Evolutionary conservation across 1,140 invertebrate genomes (phyloP), one percentile per base, ranked within the genome.

Genomic region (Papilio aristodemus): DNA sequence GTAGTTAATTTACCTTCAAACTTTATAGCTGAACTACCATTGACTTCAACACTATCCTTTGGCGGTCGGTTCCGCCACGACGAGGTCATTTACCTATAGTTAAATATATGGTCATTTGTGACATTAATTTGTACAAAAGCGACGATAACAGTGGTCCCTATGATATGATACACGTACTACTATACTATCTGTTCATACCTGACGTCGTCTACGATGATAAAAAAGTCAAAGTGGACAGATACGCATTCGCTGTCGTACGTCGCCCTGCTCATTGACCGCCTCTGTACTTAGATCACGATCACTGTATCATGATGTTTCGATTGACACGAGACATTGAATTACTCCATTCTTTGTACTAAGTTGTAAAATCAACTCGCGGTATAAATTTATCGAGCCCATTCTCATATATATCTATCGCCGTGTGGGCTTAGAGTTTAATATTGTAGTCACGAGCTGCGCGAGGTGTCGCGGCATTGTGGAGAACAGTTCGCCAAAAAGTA

Each of bases 1-100:
- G 46, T 54, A 46, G 46, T 54, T 25, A 25, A 54, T 54, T 54
- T 6, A 54, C 46, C 46, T 54, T 54, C 46, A 54, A 54, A 54
- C 46, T 54, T 54, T 54, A 54, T 54, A 25, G 46, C 46, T 54
- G 19, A 13, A 11, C 46, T 54, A 54, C n/a, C 46, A 54, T 54
- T 54, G 46, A 54, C 17, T 54, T 54, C 19, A 19, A 54, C 46
- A 54, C 17, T 22, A 54, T 22, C 46, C 46, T 54, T 11, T 54
- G 19, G 19, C 19, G 46, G 8, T 4, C 2, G 19, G 46, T 54
- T 54, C 46, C 46, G 46, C 46, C 9, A 54, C 22, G 5, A 25
- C 0, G 22, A 54, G 46, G 46, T 54, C 22, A 19, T 54, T 54
- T 43, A 14, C 46, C 46, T 54, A 54, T 9, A 19, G 17, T 46